A percentile compares a stretch with the other conserved stretches of the same genome.
Conservation (phyloP, 2,113 vertebrate species). For the Lagopus muta region DNA sequence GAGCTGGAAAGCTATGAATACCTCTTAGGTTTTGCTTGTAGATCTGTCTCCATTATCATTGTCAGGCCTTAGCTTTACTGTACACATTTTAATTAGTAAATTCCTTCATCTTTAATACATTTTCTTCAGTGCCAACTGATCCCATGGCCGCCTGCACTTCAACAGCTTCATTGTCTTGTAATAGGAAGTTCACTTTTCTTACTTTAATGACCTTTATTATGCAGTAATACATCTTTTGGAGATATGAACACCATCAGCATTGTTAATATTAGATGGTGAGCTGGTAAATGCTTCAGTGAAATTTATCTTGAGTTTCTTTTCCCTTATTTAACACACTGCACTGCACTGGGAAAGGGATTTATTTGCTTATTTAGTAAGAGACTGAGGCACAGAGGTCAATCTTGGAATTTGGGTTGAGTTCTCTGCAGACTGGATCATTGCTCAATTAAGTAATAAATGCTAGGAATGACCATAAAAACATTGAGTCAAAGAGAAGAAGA, state of each 20-base stretch:
- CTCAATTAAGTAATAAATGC: background rate
- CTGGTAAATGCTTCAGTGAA: background rate
- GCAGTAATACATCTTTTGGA: background rate
- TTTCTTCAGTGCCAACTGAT: background rate
- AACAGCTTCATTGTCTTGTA: background rate
- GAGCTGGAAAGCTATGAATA: background rate
- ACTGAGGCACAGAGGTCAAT: background rate
- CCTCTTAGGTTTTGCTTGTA: background rate
- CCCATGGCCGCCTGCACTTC: background rate
- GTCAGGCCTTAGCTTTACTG: background rate
- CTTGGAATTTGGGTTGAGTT: background rate
- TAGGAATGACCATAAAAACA: background rate
- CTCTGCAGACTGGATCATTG: background rate
- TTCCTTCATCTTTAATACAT: background rate
- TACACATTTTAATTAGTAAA: background rate
- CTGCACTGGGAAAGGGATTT: background rate
- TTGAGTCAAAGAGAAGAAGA: background rate
- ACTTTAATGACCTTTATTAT: background rate
- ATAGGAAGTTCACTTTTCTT: background rate
- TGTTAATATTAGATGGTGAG: background rate
- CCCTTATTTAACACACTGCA: background rate
- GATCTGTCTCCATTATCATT: background rate
- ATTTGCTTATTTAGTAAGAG: background rate
- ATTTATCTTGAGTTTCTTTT: background rate
- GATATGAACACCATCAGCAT: background rate